A percentile compares a stretch with the other conserved stretches of the same genome.
These are phyloP conservation scores for Oreortyx pictus DNA, from an alignment of 2,797 vertebrate species.

Conservation along the genomic window DNA sequence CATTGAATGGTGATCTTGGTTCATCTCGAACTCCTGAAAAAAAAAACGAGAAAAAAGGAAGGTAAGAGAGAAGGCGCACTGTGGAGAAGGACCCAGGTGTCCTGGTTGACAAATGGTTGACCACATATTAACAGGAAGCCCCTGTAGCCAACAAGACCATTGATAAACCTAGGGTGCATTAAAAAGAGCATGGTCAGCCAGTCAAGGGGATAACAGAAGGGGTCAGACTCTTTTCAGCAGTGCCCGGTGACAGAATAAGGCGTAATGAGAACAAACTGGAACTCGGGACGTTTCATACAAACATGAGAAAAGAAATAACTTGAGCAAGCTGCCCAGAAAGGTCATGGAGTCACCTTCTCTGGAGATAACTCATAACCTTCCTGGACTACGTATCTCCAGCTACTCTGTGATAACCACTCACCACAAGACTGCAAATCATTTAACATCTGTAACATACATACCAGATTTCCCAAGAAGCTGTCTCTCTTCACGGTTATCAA, in stretches of 20 bases:
- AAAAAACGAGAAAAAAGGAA: background rate
- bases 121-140: background rate
- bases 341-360: too few relatives aligned
- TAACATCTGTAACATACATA: conserved; percentile 31
- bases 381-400: too few relatives aligned
- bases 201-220: background rate
- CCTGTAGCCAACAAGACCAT: background rate
- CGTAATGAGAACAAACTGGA: background rate
- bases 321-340: background rate
- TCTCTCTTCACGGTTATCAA: conserved; percentile 72
- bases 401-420: background rate
- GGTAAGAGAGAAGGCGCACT: background rate
- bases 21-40: conserved; percentile 82
- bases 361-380: background rate
- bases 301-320: background rate
- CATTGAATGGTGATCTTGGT: conserved; percentile 80
- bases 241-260: background rate
- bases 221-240: background rate
- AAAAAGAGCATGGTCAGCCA: background rate
- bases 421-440: background rate
- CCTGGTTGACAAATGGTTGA: background rate
- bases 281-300: background rate
- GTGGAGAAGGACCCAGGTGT: background rate
- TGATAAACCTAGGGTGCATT: background rate
- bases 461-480: conserved; percentile 75